phyloP scores from a whole-genome alignment of 2,888 invertebrate genomes.

The Hartigia nigra region DNA sequence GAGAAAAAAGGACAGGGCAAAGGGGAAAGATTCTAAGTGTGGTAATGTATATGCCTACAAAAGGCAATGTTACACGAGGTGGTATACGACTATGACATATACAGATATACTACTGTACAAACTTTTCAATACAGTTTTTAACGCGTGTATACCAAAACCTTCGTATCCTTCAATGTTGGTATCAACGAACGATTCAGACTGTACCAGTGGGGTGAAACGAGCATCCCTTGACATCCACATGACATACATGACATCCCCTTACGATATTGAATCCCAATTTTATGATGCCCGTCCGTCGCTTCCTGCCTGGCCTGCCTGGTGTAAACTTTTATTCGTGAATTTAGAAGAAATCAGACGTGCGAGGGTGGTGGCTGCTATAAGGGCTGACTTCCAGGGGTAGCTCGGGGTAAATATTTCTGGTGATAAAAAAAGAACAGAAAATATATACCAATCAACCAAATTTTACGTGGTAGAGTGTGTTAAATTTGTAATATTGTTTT shows the following conservation, averaged over 20 bases:
- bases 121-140: neutral
- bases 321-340: slow-evolving; percentile 65
- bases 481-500: neutral
- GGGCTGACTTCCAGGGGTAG: neutral
- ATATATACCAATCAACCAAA: neutral
- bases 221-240: slow-evolving; percentile 43
- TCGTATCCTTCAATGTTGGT: neutral
- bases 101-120: neutral
- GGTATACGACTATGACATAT: neutral
- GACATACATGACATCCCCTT: slow-evolving; percentile 43
- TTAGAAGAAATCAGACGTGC: slow-evolving; percentile 58
- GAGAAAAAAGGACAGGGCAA: slow-evolving; percentile 17
- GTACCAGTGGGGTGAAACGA: slow-evolving; percentile 27
- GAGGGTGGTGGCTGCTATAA: neutral
- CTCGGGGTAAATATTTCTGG: neutral
- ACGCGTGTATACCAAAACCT: neutral
- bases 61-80: neutral
- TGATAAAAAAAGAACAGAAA: neutral
- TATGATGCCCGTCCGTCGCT: slow-evolving; percentile 46
- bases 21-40: slow-evolving; percentile 5
- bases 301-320: slow-evolving; percentile 47
- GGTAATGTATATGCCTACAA: neutral
- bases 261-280: slow-evolving; percentile 64
- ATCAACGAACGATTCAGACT: neutral
- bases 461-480: neutral